Percentiles rank a stretch among this genome's conserved stretches.
Evolutionary conservation across 2,888 invertebrate species (phyloP).

Genomic region (Tortrix viridana): DNA sequence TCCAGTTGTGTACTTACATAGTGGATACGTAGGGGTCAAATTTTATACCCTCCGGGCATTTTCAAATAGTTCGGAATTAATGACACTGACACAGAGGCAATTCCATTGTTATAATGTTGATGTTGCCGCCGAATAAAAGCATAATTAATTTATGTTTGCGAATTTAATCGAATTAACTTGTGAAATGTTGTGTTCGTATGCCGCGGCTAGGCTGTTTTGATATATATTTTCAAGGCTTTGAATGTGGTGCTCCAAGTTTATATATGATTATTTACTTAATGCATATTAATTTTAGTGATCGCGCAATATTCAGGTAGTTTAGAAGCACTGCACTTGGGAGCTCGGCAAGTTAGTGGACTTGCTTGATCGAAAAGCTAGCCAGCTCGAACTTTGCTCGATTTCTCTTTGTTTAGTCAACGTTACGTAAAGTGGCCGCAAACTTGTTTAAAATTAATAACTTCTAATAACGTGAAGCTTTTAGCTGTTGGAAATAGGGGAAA

Average conservation of each 20-base stretch:
- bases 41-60: neutral
- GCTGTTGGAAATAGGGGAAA: neutral
- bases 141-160: conserved; percentile 27
- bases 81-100: conserved; percentile 2
- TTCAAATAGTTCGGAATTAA: conserved; percentile 16
- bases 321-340: neutral
- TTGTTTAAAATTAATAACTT: conserved; percentile 9
- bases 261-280: too few species aligned
- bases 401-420: conserved; percentile 7
- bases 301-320: neutral
- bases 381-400: conserved; percentile 17
- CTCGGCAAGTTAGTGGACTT: conserved; percentile 9
- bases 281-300: too few species aligned
- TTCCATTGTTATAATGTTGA: conserved; percentile 3
- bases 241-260: too few species aligned
- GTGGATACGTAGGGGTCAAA: conserved; percentile 7
- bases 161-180: conserved; percentile 18
- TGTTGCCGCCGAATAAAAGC: conserved; percentile 6
- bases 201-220: too few species aligned
- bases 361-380: conserved; percentile 15
- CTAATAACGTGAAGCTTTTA: neutral
- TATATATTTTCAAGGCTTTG: too few species aligned
- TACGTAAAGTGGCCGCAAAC: conserved; percentile 7
- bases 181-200: conserved; percentile 4
- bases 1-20: conserved; percentile 30